A percentile compares a stretch with the other conserved stretches of the same genome.
Conservation (phyloP, 1,140 invertebrate species). For the Heterodera carotae region DNA sequence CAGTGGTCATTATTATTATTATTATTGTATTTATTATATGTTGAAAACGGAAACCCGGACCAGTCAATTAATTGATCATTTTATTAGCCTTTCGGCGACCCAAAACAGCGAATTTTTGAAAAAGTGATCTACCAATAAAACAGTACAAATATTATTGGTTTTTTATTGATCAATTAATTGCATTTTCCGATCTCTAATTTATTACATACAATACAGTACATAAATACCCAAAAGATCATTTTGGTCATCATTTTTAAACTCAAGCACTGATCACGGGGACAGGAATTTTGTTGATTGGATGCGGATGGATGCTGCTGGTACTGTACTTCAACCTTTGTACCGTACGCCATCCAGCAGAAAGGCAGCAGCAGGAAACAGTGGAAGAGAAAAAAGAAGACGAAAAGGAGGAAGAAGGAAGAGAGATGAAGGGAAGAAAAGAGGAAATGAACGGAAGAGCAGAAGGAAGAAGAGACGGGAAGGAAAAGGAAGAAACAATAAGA, state of each 20-base stretch:
- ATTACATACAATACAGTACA: too few relatives aligned
- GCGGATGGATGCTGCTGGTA: slow-evolving; percentile 34
- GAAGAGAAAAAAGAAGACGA: background rate
- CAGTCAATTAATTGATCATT: too few relatives aligned
- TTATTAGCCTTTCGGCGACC: too few relatives aligned
- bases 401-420: slow-evolving; percentile 5
- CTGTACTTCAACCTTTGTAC: slow-evolving; percentile 39
- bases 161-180: too few relatives aligned
- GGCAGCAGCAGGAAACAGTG: background rate
- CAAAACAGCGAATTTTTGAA: too few relatives aligned
- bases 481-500: background rate
- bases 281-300: slow-evolving; percentile 33
- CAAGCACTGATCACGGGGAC: slow-evolving; percentile 37
- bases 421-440: background rate
- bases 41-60: too few relatives aligned
- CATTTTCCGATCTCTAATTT: too few relatives aligned
- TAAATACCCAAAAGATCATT: slow-evolving; percentile 15
- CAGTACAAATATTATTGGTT: too few relatives aligned
- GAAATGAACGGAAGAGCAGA: background rate
- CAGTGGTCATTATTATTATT: too few relatives aligned
- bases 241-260: background rate
- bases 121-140: too few relatives aligned
- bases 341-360: background rate
- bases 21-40: too few relatives aligned
- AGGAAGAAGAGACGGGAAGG: background rate